Percentiles rank a stretch among this genome's conserved stretches.
These are phyloP conservation scores for Gorsachius magnificus DNA, from an alignment of 2,797 vertebrate species.

Conservation along the genomic window DNA sequence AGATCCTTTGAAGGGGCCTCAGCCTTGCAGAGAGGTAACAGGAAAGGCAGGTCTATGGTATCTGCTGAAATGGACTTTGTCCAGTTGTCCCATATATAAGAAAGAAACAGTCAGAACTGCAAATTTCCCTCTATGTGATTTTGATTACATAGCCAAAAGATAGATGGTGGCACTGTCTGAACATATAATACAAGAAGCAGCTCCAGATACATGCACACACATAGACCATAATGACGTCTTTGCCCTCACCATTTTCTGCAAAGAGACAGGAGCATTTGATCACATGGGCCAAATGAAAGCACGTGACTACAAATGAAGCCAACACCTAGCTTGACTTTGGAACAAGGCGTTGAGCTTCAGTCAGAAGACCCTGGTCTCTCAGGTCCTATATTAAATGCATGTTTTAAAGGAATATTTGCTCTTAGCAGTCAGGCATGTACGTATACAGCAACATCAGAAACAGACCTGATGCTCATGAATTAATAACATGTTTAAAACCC, in stretches of 20 bases:
- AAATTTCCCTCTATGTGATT: neutral
- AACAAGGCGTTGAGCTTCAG: neutral
- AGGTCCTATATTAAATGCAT: neutral
- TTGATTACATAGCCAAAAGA: neutral
- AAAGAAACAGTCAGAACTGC: neutral
- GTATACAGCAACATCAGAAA: neutral
- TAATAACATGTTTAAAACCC: neutral
- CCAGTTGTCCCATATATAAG: neutral
- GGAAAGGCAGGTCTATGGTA: neutral
- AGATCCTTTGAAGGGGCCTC: neutral
- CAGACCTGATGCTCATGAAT: neutral
- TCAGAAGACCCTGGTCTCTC: neutral
- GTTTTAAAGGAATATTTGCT: neutral
- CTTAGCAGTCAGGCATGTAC: neutral
- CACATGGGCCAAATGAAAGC: neutral
- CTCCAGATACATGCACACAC: neutral
- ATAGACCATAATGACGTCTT: neutral
- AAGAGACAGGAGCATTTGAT: neutral
- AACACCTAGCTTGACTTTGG: neutral
- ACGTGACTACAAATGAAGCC: neutral
- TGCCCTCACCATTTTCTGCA: neutral
- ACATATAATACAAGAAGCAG: neutral
- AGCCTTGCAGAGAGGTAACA: neutral
- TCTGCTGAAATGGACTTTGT: neutral
- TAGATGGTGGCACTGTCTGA: neutral